Evolutionary conservation across 1,140 invertebrate species (phyloP).

Genomic region (Drosophila albomicans): DNA sequence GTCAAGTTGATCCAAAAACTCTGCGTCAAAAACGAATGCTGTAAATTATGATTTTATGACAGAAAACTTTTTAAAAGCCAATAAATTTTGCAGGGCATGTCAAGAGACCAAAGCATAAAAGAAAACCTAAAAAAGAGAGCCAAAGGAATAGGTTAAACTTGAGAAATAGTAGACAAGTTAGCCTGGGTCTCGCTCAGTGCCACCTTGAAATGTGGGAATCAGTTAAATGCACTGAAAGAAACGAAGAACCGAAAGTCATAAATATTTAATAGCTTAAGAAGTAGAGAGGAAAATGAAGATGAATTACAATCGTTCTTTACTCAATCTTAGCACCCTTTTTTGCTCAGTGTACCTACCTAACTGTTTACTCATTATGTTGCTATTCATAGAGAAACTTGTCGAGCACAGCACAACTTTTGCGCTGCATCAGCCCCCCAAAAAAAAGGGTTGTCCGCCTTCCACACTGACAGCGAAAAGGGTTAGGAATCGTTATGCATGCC

Average conservation of each 20-base stretch:
- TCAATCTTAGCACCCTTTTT: not conserved
- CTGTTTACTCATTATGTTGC: constrained; percentile 62
- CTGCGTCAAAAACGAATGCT: constrained; percentile 70
- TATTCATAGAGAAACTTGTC: constrained; percentile 66
- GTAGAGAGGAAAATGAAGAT: not conserved
- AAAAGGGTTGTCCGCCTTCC: constrained; percentile 31
- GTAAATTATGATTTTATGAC: constrained; percentile 81
- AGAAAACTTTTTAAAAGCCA: constrained; percentile 77
- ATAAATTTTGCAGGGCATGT: constrained; percentile 66
- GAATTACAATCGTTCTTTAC: not conserved
- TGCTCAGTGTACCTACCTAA: constrained; percentile 46
- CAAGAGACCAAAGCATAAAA: constrained; percentile 27
- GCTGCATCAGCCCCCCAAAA: constrained; percentile 45
- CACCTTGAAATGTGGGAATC: constrained; percentile 45
- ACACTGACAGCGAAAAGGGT: constrained; percentile 51
- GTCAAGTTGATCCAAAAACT: constrained; percentile 60
- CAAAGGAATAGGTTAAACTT: constrained; percentile 37
- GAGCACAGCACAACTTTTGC: constrained; percentile 55
- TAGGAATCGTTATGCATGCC: constrained; percentile 59
- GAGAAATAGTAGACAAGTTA: constrained; percentile 36
- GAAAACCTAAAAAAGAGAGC: constrained; percentile 21
- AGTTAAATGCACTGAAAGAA: constrained; percentile 30
- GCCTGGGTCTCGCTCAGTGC: constrained; percentile 1
- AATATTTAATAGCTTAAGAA: not conserved
- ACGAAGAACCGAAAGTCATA: constrained; percentile 9